These are phyloP conservation scores for Plutomurus gul DNA, from an alignment of 1,140 invertebrate species.

Conservation along the genomic window DNA sequence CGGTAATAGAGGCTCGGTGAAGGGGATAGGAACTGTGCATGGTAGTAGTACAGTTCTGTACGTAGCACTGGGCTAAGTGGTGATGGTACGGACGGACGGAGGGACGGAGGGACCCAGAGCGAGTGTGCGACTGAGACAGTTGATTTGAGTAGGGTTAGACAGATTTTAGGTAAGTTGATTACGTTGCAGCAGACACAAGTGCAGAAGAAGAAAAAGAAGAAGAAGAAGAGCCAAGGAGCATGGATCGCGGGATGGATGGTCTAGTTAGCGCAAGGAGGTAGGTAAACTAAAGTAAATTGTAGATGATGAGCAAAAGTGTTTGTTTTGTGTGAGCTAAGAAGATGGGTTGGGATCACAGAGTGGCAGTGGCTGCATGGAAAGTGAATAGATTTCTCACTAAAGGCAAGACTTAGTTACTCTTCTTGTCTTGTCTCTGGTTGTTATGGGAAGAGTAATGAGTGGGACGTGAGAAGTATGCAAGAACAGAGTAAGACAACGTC, in stretches of 20 bases:
- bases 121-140: too few species aligned
- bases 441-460: conserved; percentile 46
- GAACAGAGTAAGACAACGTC: neutral
- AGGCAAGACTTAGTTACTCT: neutral
- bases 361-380: neutral
- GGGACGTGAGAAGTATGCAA: conserved; percentile 46
- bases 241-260: too few species aligned
- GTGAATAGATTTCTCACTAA: conserved; percentile 33
- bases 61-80: too few species aligned
- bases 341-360: conserved; percentile 13
- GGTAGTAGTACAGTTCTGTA: too few species aligned
- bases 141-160: neutral
- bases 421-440: neutral
- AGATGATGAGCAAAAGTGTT: conserved; percentile 12
- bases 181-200: neutral
- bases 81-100: too few species aligned
- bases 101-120: too few species aligned
- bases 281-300: conserved; percentile 11
- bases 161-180: conserved; percentile 7
- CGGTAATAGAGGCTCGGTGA: neutral
- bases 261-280: neutral
- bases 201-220: neutral
- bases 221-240: too few species aligned
- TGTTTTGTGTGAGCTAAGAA: neutral
- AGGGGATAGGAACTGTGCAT: neutral